A percentile compares a stretch with the other conserved stretches of the same genome.
phyloP scores from a whole-genome alignment of 2,113 vertebrate species.

The Pygoscelis antarcticus region DNA sequence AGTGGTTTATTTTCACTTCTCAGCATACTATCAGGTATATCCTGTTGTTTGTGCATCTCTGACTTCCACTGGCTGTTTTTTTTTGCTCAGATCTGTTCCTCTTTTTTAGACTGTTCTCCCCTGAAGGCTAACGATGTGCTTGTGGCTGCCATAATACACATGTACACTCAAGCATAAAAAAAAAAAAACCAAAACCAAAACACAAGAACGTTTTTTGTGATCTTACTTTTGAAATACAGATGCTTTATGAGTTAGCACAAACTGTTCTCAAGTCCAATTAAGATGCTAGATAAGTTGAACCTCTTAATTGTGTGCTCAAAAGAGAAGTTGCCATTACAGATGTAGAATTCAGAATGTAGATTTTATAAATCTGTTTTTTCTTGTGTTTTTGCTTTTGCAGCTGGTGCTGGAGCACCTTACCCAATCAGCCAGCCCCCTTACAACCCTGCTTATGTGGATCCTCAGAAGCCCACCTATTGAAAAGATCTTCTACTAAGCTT shows the following conservation, averaged over 20 bases:
- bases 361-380: neutral
- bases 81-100: neutral
- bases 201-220: neutral
- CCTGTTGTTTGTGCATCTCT: neutral
- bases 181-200: neutral
- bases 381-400: constrained; percentile 59
- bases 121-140: neutral
- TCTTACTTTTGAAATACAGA: neutral
- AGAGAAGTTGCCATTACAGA: neutral
- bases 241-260: neutral
- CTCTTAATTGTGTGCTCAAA: neutral
- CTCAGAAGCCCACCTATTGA: constrained; percentile 75
- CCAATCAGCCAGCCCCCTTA: constrained; percentile 81
- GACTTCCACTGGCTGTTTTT: neutral
- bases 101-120: neutral
- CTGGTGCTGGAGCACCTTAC: constrained; percentile 65
- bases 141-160: neutral
- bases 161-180: neutral
- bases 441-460: constrained; percentile 87
- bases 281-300: neutral
- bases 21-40: rapidly evolving
- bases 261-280: neutral
- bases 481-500: neutral
- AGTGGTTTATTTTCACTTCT: neutral
- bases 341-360: neutral